Evolutionary conservation across 2,113 vertebrate genomes (phyloP).

Genomic region (Stigmatopora argus): DNA sequence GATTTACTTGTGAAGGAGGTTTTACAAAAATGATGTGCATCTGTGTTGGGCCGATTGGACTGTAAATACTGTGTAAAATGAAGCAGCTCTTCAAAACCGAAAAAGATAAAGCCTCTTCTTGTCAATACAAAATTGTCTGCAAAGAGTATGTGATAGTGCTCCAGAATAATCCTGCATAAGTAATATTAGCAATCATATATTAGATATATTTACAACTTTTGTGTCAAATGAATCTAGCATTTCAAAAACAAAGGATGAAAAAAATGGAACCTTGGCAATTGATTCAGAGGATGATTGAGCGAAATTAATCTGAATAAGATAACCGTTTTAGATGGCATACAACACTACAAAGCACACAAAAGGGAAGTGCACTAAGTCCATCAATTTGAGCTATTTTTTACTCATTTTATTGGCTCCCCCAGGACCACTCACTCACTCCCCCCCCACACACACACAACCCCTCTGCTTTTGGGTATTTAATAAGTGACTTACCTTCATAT

Average conservation of each 20-base stretch:
- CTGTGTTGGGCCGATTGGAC: too few relatives aligned
- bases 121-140: too few relatives aligned
- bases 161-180: neutral
- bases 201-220: neutral
- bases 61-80: too few relatives aligned
- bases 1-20: too few relatives aligned
- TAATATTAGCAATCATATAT: neutral
- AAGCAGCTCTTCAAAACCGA: too few relatives aligned
- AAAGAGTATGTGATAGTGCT: neutral
- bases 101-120: too few relatives aligned
- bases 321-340: neutral
- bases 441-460: too few relatives aligned
- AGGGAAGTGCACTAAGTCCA: neutral
- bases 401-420: too few relatives aligned
- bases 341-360: neutral
- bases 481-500: conserved; percentile 77
- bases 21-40: too few relatives aligned
- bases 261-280: neutral
- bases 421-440: too few relatives aligned
- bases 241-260: neutral
- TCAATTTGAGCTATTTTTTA: too few relatives aligned
- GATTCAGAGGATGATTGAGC: neutral
- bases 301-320: neutral
- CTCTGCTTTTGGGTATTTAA: neutral
- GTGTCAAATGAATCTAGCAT: neutral